Conservation (phyloP, 1,140 invertebrate genomes). For the Listronotus bonariensis region DNA sequence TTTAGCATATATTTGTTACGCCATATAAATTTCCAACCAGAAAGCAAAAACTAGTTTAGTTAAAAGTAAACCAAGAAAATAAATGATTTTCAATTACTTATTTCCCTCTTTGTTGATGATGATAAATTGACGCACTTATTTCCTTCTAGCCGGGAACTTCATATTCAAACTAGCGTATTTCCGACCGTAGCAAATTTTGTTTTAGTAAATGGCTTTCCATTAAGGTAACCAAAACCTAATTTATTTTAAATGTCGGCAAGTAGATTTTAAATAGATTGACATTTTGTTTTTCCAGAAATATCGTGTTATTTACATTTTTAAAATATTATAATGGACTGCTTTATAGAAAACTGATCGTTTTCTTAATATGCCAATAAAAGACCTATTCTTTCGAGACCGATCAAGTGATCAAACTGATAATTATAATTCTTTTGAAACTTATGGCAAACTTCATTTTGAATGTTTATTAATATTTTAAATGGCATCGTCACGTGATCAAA, state of each 20-base stretch:
- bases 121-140: conserved; percentile 28
- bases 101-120: conserved; percentile 12
- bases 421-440: no score
- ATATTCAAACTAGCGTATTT: conserved; percentile 29
- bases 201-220: conserved; percentile 4
- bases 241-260: neutral
- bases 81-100: conserved; percentile 36
- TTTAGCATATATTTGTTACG: no score
- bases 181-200: conserved; percentile 6
- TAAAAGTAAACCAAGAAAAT: conserved; percentile 19
- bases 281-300: no score
- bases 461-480: no score
- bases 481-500: no score
- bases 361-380: no score
- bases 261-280: neutral
- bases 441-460: no score
- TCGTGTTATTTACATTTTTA: no score
- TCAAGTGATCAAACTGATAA: no score
- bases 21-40: conserved; percentile 23
- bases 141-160: conserved; percentile 19
- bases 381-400: no score
- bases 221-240: neutral
- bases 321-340: no score
- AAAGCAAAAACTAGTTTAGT: conserved; percentile 32
- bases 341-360: no score